Evolutionary conservation across 2,113 vertebrate species (phyloP).

Genomic region (Pseudonaja textilis): DNA sequence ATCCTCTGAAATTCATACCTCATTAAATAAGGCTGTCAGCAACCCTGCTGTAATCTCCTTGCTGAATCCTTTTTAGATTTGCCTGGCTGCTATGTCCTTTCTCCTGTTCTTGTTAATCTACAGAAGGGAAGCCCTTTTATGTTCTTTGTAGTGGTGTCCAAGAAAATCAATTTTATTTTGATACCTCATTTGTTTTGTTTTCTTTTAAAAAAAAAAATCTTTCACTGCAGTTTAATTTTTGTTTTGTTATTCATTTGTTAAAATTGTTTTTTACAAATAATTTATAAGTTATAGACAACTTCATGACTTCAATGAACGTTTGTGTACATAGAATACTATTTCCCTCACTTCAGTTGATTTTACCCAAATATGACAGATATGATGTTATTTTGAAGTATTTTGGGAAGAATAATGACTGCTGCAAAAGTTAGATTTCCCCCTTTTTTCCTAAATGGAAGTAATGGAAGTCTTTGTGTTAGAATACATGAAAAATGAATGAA

Average conservation of each 20-base stretch:
- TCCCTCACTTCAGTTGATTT: background rate
- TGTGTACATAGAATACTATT: background rate
- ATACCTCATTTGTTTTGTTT: background rate
- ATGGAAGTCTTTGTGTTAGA: background rate
- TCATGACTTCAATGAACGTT: background rate
- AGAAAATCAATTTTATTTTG: background rate
- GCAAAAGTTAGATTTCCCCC: background rate
- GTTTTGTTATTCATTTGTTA: background rate
- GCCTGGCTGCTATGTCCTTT: background rate
- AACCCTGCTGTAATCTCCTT: background rate
- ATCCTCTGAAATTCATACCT: constrained; percentile 13
- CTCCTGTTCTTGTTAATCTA: background rate
- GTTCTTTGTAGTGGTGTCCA: background rate
- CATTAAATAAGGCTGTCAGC: constrained; percentile 14
- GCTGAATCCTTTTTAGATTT: background rate
- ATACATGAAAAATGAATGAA: background rate
- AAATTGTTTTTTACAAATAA: background rate
- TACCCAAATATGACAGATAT: background rate
- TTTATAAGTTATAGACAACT: background rate
- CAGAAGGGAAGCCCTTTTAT: background rate
- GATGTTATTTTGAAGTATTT: background rate
- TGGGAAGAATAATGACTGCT: background rate
- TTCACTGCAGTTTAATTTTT: background rate
- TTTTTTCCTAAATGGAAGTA: background rate
- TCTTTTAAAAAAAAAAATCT: too few relatives aligned